Evolutionary conservation across 2,797 vertebrate species (phyloP), one percentile per base, ranked within the genome.

Genomic region (Glyptemys insculpta): DNA sequence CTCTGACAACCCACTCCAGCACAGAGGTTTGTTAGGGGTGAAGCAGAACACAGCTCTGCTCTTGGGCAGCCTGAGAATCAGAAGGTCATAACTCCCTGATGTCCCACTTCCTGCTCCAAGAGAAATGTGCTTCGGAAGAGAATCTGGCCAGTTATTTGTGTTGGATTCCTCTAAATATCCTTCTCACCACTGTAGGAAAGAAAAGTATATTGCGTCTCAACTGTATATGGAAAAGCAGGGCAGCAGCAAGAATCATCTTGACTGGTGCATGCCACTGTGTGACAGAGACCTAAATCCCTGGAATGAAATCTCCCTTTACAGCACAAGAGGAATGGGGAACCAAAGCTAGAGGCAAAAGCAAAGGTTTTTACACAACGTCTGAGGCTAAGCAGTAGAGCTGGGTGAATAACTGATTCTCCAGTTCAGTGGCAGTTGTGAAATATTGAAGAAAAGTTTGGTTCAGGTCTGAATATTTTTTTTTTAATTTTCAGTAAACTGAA

Each of bases 201-300:
- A 44, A 10, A 79, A 94, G 52, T 5, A 94, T 19, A 57, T 88
- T 65, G n/a, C 81, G 81, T 87, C 88, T 78, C 27, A 86, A 4
- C 81, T 5, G 19, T 1, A 5, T 54, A 56, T 2, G 1, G 27
- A 80, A 92, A 79, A 85, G 80, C 74, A 87, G 81, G n/a, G 41
- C 37, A 86, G 27, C 27, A 57, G 62, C 62, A n/a, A n/a, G 62
- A 65, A 19, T 52, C 57, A 4, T 19, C 72, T 72, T 19, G 87
- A 74, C 81, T 85, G 44, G 12, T 0, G 4, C 8, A 0, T 16
- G 47, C 2, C 79, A 44, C 31, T 0, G 0, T 1, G 10, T 37
- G 56, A 4, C 3, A 65, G 53, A 79, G 34, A 34, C 27, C 78
- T 49, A 80, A n/a, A 78, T 54, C 31, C 37, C 21, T 34, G 89